Base-by-base conservation (phyloP, 2,113 vertebrate genomes). In the Carassius auratus region DNA sequence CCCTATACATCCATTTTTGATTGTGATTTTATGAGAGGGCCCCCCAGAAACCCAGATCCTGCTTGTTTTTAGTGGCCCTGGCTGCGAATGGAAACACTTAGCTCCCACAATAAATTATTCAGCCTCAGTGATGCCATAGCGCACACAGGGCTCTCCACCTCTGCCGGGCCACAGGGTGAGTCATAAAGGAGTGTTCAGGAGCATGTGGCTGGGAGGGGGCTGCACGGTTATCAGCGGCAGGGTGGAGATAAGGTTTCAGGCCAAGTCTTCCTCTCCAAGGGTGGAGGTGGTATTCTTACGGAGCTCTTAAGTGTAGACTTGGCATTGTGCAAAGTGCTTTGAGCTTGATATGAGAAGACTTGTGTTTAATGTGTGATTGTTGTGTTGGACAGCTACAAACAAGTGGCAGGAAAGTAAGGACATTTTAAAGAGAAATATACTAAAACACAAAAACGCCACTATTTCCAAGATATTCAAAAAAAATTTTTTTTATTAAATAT, bases 21-120 rank as follows among this genome's bases (percentile, higher is more conserved):
- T 59, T 59, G 8, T 59, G 57, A 61, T 61, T 93, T 93, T 91
- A 94, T 89, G 90, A 92, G 92, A 68, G 55, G 92, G 90, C 93
- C 92, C 93, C 93, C 94, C 93, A 93, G 92, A 94, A 94, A 91
- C 88, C 86, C 90, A 83, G 89, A 87, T 86, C 68, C 13, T 83
- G 92, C 81, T 89, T 94, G 93, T 94, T 94, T 94, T 93, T 93
- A 93, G 93, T 94, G 93, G 92, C 93, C 90, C 88, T 89, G 80
- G 86, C 89, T 90, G 90, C 92, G 92, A 95, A 94, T 94, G 94
- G 93, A 95, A 95, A 94, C 91, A 93, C 93, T 94, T 93, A 91
- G 89, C 91, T 92, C 91, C 92, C 89, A 91, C 90, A 89, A 93
- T 95, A 94, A 93, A 95, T 94, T 93, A 94, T 90, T 89, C 89